Conservation (phyloP, 2,888 invertebrate species). For the Drosophila differens region DNA sequence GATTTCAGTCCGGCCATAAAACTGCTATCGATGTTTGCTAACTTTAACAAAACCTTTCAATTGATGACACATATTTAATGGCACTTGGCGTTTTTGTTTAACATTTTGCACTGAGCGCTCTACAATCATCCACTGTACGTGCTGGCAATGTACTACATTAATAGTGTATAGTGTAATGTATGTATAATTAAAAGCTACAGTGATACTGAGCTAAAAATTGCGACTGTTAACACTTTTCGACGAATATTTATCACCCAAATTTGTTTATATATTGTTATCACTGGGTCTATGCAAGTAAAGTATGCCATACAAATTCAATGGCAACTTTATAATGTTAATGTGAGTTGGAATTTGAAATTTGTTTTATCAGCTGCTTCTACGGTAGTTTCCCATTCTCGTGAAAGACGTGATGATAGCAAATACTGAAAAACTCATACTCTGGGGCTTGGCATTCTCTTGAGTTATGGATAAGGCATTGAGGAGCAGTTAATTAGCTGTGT, state of each 20-base stretch:
- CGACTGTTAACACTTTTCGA: neutral
- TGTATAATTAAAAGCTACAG: neutral
- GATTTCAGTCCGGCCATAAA: slow-evolving; percentile 1
- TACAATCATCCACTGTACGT: slow-evolving; percentile 39
- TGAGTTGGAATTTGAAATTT: slow-evolving; percentile 1
- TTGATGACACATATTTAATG: slow-evolving; percentile 19
- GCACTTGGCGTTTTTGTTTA: neutral
- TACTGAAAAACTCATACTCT: neutral
- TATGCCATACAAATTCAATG: slow-evolving; percentile 19
- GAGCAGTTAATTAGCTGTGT: neutral
- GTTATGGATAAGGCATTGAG: neutral
- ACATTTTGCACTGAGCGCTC: slow-evolving; percentile 35
- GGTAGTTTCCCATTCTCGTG: neutral
- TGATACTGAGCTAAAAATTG: neutral
- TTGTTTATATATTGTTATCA: neutral
- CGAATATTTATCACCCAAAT: neutral
- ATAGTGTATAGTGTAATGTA: neutral
- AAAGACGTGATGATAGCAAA: slow-evolving; percentile 26
- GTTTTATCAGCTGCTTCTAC: slow-evolving; percentile 46
- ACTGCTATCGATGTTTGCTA: slow-evolving; percentile 7
- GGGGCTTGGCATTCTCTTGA: neutral
- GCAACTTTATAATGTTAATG: slow-evolving; percentile 11
- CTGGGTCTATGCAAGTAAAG: neutral
- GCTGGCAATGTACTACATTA: slow-evolving; percentile 44
- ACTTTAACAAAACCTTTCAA: slow-evolving; percentile 26